These are phyloP conservation scores for Micromesistius poutassou DNA, from an alignment of 2,797 vertebrate genomes.

Conservation along the genomic window DNA sequence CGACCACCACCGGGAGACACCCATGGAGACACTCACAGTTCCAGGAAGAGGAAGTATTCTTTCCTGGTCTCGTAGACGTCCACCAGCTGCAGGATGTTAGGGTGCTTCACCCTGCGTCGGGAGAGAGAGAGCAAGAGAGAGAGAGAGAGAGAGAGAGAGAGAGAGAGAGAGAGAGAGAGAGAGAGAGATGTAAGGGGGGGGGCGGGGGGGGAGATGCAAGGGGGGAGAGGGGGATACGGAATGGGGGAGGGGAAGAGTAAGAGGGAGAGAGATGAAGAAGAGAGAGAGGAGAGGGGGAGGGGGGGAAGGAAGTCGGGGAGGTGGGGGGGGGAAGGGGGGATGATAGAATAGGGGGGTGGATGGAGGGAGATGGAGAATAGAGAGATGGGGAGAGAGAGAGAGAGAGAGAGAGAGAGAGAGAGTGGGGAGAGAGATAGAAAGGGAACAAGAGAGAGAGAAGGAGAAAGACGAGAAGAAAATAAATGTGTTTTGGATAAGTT, in stretches of 20 bases:
- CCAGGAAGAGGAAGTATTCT: slow-evolving; percentile 97
- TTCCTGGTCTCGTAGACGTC: slow-evolving; percentile 97
- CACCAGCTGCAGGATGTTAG: slow-evolving; percentile 94
- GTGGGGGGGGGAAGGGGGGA: background rate
- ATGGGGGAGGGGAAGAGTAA: too few relatives aligned
- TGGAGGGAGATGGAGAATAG: slow-evolving; percentile 12
- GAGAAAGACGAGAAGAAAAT: background rate
- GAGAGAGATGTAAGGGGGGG: background rate
- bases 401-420: background rate
- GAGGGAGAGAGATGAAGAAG: background rate
- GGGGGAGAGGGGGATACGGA: slow-evolving; percentile 15
- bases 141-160: background rate
- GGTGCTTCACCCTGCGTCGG: slow-evolving; percentile 89
- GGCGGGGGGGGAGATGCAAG: slow-evolving; percentile 10
- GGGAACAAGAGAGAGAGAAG: slow-evolving; percentile 11
- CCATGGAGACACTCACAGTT: slow-evolving; percentile 85
- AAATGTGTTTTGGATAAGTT: slow-evolving; percentile 13
- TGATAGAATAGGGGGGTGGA: background rate
- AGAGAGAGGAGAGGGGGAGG: background rate
- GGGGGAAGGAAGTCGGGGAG: background rate
- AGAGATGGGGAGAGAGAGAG: background rate
- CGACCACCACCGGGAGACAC: slow-evolving; percentile 28
- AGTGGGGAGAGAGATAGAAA: slow-evolving; percentile 7
- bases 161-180: slow-evolving; percentile 7
- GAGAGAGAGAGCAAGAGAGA: slow-evolving; percentile 15